Evolutionary conservation across 2,797 vertebrate genomes (phyloP), one percentile per base, ranked within the genome.

Genomic region (Sebastes kiyomatsui): DNA sequence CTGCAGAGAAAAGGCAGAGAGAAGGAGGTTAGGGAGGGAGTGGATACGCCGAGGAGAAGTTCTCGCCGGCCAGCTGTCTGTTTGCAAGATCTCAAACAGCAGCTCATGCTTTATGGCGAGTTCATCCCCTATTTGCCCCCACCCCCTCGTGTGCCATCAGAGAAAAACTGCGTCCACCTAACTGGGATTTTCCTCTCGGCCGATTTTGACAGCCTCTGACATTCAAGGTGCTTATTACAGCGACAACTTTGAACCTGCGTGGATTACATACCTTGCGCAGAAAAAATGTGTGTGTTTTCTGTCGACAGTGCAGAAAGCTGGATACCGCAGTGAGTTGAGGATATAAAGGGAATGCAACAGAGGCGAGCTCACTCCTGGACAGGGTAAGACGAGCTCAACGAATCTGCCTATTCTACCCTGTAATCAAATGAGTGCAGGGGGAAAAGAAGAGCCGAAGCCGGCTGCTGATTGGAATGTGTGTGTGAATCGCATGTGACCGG

Each of bases 381-480:
- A 69, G 90, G 94, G 94, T 95, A 94, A 93, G 94, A 86, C 22
- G 4, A 85, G 85, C 90, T 83, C 78, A 81, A 46, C 80, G 83
- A 80, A 87, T 88, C 78, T 70, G 42, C 59, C 81, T 75, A 28
- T 87, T 88, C 71, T 79, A 65, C 75, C 69, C 62, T 82, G 62
- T 89, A 90, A 93, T 91, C 89, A 82, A 77, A 91, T 85, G 72
- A 90, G 80, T 23, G 77, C 54, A 33, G n/a, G 60, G 60, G 33
- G 79, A 75, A 90, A 69, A 84, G 80, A 55, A 71, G 80, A 88
- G 89, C 75, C 14, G 72, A 59, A 70, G 82, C 84, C 71, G 75
- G 83, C 85, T 94, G 80, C 72, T 79, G 88, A 75, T 71, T 83
- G 90, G 87, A 95, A 93, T 82, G 27, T 65, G 67, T 81, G 80